phyloP scores from a whole-genome alignment of 2,113 vertebrate genomes.

The Mormyrus iriodes region DNA sequence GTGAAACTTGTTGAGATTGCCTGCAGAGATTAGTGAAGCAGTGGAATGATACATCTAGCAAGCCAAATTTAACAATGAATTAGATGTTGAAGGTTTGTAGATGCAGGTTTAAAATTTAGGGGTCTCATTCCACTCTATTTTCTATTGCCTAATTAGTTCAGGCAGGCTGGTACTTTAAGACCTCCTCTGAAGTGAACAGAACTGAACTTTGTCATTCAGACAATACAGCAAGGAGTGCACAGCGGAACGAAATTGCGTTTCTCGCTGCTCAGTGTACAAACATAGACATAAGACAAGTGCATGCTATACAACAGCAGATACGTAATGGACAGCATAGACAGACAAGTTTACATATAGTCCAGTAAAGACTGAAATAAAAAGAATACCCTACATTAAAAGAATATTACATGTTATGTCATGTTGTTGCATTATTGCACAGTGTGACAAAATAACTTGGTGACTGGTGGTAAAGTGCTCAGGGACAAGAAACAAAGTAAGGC shows the following conservation, averaged over 20 bases:
- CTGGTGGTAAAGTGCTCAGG: not conserved
- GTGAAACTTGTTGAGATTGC: not conserved
- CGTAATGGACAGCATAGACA: not conserved
- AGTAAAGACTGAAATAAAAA: not conserved
- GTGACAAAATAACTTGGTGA: not conserved
- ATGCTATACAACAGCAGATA: not conserved
- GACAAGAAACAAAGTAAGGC: not conserved
- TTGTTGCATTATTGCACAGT: not conserved
- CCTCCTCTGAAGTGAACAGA: not conserved
- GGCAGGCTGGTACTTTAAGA: not conserved
- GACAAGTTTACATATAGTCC: not conserved
- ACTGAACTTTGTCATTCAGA: not conserved
- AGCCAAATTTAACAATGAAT: not conserved
- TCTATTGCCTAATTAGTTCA: not conserved
- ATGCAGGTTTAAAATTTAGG: not conserved
- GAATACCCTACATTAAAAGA: not conserved
- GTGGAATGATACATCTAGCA: not conserved
- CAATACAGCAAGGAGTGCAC: not conserved
- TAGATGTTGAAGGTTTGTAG: not conserved
- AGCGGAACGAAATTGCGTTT: not conserved
- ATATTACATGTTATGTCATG: not conserved
- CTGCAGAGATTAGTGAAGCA: not conserved
- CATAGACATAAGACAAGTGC: not conserved
- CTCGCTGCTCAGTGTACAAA: not conserved
- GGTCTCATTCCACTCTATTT: not conserved